phyloP scores from a whole-genome alignment of 2,797 vertebrate genomes.

The Erethizon dorsatum region DNA sequence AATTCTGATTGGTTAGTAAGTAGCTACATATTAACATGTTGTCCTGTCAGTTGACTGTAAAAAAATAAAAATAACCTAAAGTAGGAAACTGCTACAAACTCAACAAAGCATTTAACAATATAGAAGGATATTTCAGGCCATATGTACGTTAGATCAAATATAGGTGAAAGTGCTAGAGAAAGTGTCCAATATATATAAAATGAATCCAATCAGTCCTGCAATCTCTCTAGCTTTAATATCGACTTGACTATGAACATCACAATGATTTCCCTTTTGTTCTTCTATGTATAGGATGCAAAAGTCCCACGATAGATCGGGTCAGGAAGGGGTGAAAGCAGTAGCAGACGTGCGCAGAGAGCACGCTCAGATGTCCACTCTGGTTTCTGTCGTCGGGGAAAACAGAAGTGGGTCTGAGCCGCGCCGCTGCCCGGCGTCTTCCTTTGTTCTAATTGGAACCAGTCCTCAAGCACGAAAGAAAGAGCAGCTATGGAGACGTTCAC shows the following conservation, averaged over 20 bases:
- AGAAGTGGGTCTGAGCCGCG: background rate
- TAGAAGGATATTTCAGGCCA: background rate
- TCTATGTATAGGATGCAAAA: background rate
- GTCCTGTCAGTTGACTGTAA: background rate
- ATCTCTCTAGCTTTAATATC: background rate
- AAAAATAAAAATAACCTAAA: background rate
- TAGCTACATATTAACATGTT: background rate
- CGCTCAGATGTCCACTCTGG: background rate
- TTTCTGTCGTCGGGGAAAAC: background rate
- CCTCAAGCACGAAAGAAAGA: background rate
- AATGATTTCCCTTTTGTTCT: background rate
- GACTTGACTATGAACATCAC: background rate
- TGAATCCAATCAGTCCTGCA: background rate
- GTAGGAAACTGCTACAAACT: background rate
- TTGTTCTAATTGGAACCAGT: background rate
- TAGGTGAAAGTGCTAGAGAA: background rate
- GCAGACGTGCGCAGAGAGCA: background rate
- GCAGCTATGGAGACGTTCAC: background rate
- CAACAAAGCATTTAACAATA: background rate
- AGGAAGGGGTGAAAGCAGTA: background rate
- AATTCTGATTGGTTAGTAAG: background rate
- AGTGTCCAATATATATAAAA: background rate
- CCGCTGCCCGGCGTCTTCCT: background rate
- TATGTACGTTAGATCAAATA: background rate
- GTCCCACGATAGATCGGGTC: background rate